Evolutionary conservation across 2,113 vertebrate genomes (phyloP).

Genomic region (Nannospalax galili): DNA sequence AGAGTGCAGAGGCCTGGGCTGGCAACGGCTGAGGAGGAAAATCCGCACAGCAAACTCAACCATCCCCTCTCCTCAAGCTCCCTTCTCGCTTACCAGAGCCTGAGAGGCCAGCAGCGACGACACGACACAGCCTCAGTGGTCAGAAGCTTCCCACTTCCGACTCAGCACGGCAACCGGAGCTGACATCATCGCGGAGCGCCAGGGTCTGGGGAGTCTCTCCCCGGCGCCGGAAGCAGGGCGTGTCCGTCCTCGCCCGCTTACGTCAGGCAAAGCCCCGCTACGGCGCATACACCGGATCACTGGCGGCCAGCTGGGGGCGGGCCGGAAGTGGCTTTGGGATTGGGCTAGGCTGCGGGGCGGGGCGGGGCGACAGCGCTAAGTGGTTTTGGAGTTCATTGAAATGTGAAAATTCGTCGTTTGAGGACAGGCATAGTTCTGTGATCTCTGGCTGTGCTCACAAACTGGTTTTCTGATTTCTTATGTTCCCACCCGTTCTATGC

Average conservation of each 20-base stretch:
- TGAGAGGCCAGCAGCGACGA: conserved; percentile 63
- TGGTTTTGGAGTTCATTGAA: no score
- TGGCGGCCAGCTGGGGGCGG: accelerated
- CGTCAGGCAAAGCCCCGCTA: not conserved
- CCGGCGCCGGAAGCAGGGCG: conserved; percentile 65
- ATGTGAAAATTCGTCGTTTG: accelerated
- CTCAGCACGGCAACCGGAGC: conserved; percentile 21
- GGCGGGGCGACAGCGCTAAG: accelerated
- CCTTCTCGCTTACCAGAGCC: conserved; percentile 72
- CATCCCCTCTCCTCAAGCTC: not conserved
- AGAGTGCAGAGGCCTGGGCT: not conserved
- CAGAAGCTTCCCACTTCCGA: conserved; percentile 69
- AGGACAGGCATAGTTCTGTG: not conserved
- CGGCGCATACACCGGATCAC: not conserved
- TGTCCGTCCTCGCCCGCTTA: accelerated
- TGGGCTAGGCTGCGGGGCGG: accelerated
- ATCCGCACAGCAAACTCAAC: not conserved
- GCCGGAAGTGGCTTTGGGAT: not conserved
- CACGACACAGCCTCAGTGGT: not conserved
- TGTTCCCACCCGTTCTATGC: not conserved
- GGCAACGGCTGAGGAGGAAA: not conserved
- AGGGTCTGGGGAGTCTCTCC: accelerated
- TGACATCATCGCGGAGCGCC: conserved; percentile 59
- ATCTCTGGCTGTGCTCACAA: not conserved
- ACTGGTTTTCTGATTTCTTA: not conserved